These are phyloP conservation scores for Heliconius congener DNA, from an alignment of 1,140 invertebrate species.

Conservation along the genomic window DNA sequence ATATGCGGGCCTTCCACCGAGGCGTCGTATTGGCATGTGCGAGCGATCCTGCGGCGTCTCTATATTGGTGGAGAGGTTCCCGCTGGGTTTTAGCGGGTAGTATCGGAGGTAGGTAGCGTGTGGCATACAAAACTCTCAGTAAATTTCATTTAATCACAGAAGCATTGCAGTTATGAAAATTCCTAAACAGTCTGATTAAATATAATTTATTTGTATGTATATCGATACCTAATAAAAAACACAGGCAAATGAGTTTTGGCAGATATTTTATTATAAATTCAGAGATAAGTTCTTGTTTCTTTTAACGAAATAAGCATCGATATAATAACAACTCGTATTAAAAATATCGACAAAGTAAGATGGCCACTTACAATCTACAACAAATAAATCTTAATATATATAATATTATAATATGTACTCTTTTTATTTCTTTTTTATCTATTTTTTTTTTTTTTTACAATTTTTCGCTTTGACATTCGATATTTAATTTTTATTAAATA, in stretches of 20 bases:
- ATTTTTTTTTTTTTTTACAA: constrained; percentile 45
- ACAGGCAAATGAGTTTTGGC: constrained; percentile 32
- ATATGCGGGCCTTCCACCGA: too few species aligned
- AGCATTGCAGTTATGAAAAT: too few species aligned
- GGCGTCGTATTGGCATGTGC: too few species aligned
- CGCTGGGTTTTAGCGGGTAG: too few species aligned
- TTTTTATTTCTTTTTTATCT: constrained; percentile 42
- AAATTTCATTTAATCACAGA: too few species aligned
- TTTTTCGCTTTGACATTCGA: constrained; percentile 42
- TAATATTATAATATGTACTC: constrained; percentile 36
- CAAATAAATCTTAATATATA: constrained; percentile 48
- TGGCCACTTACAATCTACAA: constrained; percentile 51
- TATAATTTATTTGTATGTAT: too few species aligned
- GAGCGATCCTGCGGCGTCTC: too few species aligned
- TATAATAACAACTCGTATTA: constrained; percentile 49
- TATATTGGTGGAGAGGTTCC: too few species aligned
- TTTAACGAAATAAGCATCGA: constrained; percentile 46
- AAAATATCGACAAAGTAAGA: constrained; percentile 52
- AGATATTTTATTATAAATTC: constrained; percentile 49
- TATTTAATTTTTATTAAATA: constrained; percentile 30
- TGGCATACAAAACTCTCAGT: too few species aligned
- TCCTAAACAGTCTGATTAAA: too few species aligned
- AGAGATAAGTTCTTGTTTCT: constrained; percentile 36
- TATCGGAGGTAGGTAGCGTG: too few species aligned
- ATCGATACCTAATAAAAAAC: not conserved